A percentile compares a stretch with the other conserved stretches of the same genome.
phyloP scores from a whole-genome alignment of 2,797 vertebrate genomes.

The Chaenodraco wilsoni region DNA sequence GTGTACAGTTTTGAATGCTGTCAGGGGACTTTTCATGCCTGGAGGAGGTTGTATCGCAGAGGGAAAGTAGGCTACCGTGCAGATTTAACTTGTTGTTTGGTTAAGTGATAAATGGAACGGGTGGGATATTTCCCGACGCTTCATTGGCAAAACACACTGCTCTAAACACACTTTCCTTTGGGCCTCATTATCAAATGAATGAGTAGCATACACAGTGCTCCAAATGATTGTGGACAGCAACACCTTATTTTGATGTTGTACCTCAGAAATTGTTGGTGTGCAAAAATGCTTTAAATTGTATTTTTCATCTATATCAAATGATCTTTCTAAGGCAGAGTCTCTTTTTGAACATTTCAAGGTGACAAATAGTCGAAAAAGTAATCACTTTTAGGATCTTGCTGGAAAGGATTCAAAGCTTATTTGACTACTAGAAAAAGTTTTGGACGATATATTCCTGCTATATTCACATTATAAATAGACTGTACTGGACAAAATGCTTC shows the following conservation, averaged over 20 bases:
- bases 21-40: conserved; percentile 64
- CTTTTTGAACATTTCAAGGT: conserved; percentile 42
- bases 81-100: conserved; percentile 48
- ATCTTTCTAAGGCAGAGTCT: conserved; percentile 1
- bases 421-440: conserved; percentile 38
- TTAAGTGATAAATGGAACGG: conserved; percentile 45
- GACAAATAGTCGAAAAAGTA: conserved; percentile 34
- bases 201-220: conserved; percentile 18
- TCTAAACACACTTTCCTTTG: conserved; percentile 64
- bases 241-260: conserved; percentile 43
- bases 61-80: conserved; percentile 58
- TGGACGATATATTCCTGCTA: conserved; percentile 5
- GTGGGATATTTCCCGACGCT: conserved; percentile 63
- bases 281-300: conserved; percentile 35
- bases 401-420: conserved; percentile 15
- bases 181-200: conserved; percentile 62
- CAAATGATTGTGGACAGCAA: conserved; percentile 58
- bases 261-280: conserved; percentile 1
- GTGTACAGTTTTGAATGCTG: conserved; percentile 56
- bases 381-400: conserved; percentile 23
- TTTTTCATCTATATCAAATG: conserved; percentile 50
- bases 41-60: conserved; percentile 45
- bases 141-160: conserved; percentile 48
- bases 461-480: background rate
- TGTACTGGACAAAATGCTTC: background rate